A percentile compares a stretch with the other conserved stretches of the same genome.
phyloP scores from a whole-genome alignment of 2,113 vertebrate genomes.

The Nyctibius bracteatus region DNA sequence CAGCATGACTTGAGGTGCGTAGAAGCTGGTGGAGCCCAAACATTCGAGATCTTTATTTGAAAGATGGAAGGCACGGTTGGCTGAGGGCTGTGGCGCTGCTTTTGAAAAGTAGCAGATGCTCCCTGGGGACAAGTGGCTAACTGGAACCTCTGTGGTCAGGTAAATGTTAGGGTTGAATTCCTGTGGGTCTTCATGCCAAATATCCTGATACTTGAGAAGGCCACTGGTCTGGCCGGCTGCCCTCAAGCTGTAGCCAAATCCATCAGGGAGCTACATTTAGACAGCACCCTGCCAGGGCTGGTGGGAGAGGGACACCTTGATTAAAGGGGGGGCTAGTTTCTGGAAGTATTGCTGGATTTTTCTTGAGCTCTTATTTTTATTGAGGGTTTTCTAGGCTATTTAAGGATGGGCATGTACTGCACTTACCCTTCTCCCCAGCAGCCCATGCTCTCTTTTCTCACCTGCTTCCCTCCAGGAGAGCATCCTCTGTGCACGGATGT shows the following conservation, averaged over 20 bases:
- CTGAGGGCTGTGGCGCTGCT: neutral
- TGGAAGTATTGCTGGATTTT: neutral
- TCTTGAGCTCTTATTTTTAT: neutral
- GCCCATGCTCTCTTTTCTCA: neutral
- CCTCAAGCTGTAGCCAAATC: neutral
- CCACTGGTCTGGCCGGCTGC: neutral
- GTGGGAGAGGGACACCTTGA: neutral
- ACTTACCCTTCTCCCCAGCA: neutral
- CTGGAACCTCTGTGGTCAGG: neutral
- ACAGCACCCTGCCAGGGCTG: neutral
- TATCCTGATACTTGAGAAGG: constrained; percentile 27
- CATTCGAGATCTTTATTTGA: neutral
- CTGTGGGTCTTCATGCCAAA: neutral
- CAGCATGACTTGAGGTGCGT: fast-evolving
- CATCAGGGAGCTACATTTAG: neutral
- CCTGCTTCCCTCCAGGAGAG: neutral
- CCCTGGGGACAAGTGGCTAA: neutral
- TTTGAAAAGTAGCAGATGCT: neutral
- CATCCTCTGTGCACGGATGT: neutral
- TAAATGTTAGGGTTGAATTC: constrained; percentile 10
- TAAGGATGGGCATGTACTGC: neutral
- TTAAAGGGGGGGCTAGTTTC: neutral
- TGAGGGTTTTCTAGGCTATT: neutral
- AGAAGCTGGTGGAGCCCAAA: neutral
- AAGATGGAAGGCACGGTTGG: neutral